Evolutionary conservation across 2,797 vertebrate genomes (phyloP), one percentile per base, ranked within the genome.

Genomic region (Etheostoma perlongum): DNA sequence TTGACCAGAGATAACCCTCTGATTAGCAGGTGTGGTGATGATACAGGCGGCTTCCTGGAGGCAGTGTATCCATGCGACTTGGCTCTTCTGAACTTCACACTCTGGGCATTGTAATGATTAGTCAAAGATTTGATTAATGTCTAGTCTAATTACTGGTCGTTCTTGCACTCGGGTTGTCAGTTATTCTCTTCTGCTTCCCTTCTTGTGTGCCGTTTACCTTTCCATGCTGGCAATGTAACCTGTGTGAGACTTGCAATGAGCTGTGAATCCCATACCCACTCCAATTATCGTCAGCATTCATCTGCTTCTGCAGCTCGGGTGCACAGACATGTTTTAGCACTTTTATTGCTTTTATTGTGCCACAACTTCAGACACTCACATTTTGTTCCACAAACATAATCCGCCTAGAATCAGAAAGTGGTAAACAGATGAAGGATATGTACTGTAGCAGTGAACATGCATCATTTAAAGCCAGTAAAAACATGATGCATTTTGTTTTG

Each of bases 111-210:
- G 63, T 84, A 81, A 84, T 82, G 69, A 93, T 89, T 79, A 86
- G 78, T 82, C 79, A 81, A 82, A 88, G 73, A 83, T 82, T 88
- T 93, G 85, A 90, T 90, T 81, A 91, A 92, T 92, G 85, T 75
- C 70, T 90, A 23, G 27, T 69, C 67, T 92, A 91, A 93, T 92
- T 90, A 89, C 79, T 48, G 64, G 76, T 87, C 81, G 36, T 63
- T 58, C 85, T 82, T 52, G 63, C 83, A 86, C 82, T 81, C 67
- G 52, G 27, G 64, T 74, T 85, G 83, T 84, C 81, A 88, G 79
- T 91, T 83, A 88, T 88, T 86, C 79, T 85, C 76, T 46, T 72
- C 59, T 4, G 71, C 86, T 77, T 76, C 27, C 15, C 76, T 83
- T 86, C 82, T 88, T 33, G 69, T 67, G 72, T 49, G 85, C 74